A percentile compares a stretch with the other conserved stretches of the same genome.
Evolutionary conservation across 2,113 vertebrate genomes (phyloP).

Genomic region (Peromyscus californicus): DNA sequence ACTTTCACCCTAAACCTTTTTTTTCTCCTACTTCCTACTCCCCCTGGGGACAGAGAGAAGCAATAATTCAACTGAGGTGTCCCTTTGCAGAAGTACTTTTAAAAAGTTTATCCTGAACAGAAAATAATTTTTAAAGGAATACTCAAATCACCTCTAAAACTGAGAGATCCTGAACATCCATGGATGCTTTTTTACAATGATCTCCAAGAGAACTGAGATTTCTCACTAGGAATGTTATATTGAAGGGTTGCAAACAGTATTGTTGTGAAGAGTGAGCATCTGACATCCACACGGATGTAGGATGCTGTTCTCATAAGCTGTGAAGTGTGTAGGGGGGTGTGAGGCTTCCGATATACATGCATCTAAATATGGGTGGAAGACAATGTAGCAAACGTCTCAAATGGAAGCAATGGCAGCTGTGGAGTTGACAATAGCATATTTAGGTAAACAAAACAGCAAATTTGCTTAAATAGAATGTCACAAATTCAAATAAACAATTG

Average conservation of each 20-base stretch:
- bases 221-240: slow-evolving; percentile 3
- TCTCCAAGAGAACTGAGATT: not conserved
- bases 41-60: not conserved
- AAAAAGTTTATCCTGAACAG: not conserved
- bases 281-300: slow-evolving; percentile 15
- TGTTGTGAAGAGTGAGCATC: slow-evolving; percentile 58
- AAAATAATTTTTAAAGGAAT: not conserved
- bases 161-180: slow-evolving; percentile 13
- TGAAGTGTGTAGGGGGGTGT: slow-evolving; percentile 55
- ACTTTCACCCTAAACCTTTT: slow-evolving; percentile 33
- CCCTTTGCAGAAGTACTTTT: not conserved
- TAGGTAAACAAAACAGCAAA: slow-evolving; percentile 68
- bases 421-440: slow-evolving; percentile 38
- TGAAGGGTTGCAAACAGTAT: slow-evolving; percentile 24
- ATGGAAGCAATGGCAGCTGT: slow-evolving; percentile 19
- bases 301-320: slow-evolving; percentile 59
- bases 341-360: slow-evolving; percentile 34
- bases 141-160: not conserved
- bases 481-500: slow-evolving; percentile 71
- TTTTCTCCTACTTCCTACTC: not conserved
- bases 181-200: not conserved
- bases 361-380: slow-evolving; percentile 31
- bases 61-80: slow-evolving; percentile 10
- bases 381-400: not conserved
- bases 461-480: slow-evolving; percentile 67